phyloP scores from a whole-genome alignment of 2,113 vertebrate genomes.

The Macaca mulatta region DNA sequence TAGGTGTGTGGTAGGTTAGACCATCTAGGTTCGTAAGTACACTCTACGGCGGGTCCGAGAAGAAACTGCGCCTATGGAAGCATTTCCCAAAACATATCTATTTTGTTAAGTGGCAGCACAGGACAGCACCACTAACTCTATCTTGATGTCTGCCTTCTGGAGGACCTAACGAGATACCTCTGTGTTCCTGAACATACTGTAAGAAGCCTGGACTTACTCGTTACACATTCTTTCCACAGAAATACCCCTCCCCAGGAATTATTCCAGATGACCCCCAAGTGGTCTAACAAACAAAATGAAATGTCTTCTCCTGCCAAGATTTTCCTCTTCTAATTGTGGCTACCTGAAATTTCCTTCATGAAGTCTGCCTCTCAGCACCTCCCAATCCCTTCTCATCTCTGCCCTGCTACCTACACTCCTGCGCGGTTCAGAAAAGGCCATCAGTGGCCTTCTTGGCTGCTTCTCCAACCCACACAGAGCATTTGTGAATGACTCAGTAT shows the following conservation, averaged over 20 bases:
- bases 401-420: too few relatives aligned
- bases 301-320: neutral
- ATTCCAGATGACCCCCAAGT: neutral
- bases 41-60: neutral
- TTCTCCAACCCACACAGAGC: neutral
- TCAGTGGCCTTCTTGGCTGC: neutral
- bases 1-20: neutral
- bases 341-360: neutral
- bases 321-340: constrained; percentile 5
- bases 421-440: neutral
- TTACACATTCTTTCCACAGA: neutral
- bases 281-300: neutral
- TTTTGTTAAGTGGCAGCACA: neutral
- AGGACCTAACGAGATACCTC: neutral
- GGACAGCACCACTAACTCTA: neutral
- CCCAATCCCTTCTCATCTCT: neutral
- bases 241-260: neutral
- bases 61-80: too few relatives aligned
- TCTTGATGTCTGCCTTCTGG: neutral
- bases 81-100: too few relatives aligned
- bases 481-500: neutral
- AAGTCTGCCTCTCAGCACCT: neutral
- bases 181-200: neutral
- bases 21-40: neutral
- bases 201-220: neutral